A percentile compares a stretch with the other conserved stretches of the same genome.
phyloP scores from a whole-genome alignment of 2,797 vertebrate species.

The Malacoraja senta region DNA sequence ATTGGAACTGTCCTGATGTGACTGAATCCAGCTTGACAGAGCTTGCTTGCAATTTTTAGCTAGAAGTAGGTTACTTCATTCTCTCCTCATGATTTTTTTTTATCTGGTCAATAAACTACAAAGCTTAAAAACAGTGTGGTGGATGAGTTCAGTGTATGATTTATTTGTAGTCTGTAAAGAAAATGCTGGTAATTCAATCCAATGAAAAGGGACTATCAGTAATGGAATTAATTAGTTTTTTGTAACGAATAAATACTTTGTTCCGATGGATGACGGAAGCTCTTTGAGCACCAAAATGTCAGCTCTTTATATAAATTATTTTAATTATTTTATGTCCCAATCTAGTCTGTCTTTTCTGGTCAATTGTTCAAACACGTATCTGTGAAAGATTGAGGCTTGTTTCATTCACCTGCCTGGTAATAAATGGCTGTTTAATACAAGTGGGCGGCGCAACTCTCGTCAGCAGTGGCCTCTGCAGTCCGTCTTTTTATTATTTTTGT shows the following conservation, averaged over 20 bases:
- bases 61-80: neutral
- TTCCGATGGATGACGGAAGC: neutral
- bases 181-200: neutral
- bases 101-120: neutral
- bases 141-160: neutral
- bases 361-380: neutral
- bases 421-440: neutral
- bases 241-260: neutral
- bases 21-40: neutral
- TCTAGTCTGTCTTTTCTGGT: neutral
- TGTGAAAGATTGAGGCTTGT: neutral
- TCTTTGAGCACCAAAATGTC: neutral
- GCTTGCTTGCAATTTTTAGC: neutral
- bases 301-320: neutral
- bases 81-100: neutral
- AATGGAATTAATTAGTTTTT: neutral
- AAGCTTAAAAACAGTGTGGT: neutral
- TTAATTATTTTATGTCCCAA: neutral
- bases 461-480: no score
- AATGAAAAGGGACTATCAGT: neutral
- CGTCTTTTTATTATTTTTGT: no score
- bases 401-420: neutral
- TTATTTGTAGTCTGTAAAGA: neutral
- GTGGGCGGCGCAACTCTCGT: no score
- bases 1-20: neutral